phyloP scores from a whole-genome alignment of 2,797 vertebrate species.

The Peromyscus aztecus region DNA sequence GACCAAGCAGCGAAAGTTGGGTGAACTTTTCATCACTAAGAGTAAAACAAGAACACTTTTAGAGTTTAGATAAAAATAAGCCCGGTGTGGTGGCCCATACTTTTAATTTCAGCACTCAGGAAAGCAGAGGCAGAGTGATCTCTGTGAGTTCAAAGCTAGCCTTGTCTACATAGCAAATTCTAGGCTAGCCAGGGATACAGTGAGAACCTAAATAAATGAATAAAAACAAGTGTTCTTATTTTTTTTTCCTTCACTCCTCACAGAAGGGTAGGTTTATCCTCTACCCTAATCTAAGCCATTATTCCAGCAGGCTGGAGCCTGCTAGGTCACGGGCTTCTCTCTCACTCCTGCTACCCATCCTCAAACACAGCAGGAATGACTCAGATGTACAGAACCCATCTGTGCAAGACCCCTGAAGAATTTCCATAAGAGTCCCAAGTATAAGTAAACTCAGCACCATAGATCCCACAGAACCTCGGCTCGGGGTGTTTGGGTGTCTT shows the following conservation, averaged over 20 bases:
- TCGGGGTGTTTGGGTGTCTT: neutral
- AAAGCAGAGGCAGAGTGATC: neutral
- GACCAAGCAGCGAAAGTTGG: neutral
- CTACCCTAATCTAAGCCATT: neutral
- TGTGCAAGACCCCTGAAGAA: neutral
- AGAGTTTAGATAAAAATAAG: neutral
- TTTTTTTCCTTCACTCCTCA: neutral
- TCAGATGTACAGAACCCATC: neutral
- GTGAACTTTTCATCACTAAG: neutral
- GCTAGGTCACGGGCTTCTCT: rapidly evolving
- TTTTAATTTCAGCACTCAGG: neutral
- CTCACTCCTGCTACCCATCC: rapidly evolving
- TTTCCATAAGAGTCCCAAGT: neutral
- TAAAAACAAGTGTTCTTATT: neutral
- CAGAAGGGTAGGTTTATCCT: neutral
- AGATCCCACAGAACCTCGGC: neutral
- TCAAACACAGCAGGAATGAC: neutral
- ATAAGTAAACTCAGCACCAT: neutral
- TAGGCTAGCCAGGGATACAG: neutral
- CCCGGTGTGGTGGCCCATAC: neutral
- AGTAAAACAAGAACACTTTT: neutral
- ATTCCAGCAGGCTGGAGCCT: too few relatives aligned
- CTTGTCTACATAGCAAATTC: neutral
- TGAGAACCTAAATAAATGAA: neutral
- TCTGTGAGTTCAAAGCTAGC: neutral